Base-by-base conservation (phyloP, 2,797 vertebrate species). In the Chromobotia macracanthus region DNA sequence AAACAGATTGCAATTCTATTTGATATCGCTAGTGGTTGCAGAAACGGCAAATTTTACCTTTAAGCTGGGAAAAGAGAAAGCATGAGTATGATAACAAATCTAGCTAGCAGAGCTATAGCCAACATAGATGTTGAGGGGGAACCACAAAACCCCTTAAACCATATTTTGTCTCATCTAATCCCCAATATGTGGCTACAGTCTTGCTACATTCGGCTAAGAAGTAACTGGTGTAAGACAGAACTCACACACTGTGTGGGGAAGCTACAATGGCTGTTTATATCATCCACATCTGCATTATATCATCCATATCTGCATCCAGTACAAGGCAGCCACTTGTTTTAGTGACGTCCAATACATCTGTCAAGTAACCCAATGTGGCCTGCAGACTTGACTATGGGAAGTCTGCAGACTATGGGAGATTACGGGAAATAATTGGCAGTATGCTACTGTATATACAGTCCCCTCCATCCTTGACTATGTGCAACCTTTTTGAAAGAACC, bases 391-490 rank as follows among this genome's bases (percentile, higher is more conserved):
- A 65, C 63, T 21, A 85, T 25, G 50, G 38, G 68, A n/a, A n/a
- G n/a, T n/a, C n/a, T n/a, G n/a, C n/a, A n/a, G n/a, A n/a, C n/a
- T n/a, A n/a, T n/a, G n/a, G n/a, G n/a, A n/a, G 67, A 80, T 75
- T 70, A 76, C 51, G 71, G 72, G 79, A 74, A 75, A 82, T 68
- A 77, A 65, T 74, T 83, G 72, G 82, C 75, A 81, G 63, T 35
- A 72, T 72, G 60, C 64, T 21, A 56, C n/a, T 77, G n/a, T 74
- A 81, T 55, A 5, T 6, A 60, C 51, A 63, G 51, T 70, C 58
- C 12, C 28, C n/a, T 8, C 18, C 1, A 13, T 44, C 55, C 38
- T 21, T 61, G 50, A 38, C 56, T 58, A 53, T 46, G 23, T 28
- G 50, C 56, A 75, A 72, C 61, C 66, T 69, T 56, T 58, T 53